Base-by-base conservation (phyloP, 2,888 invertebrate genomes). In the Clusia tigrina region DNA sequence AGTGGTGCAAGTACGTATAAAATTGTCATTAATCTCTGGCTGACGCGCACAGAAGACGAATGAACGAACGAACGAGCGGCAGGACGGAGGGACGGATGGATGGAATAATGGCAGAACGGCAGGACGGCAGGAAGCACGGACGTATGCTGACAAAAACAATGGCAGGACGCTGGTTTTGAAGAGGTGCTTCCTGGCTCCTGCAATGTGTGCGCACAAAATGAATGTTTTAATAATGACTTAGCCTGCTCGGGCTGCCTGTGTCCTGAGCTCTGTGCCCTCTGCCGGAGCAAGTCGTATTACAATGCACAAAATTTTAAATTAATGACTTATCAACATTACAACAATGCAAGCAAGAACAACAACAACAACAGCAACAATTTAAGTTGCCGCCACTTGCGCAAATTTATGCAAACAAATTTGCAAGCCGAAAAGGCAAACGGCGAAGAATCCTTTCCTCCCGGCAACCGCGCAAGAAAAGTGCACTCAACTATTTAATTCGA, bases 21-120 rank as follows among this genome's bases (percentile, higher is more conserved):
- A 42, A 42, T 15, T 42, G n/a, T 42, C 42, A 42, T 42, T 42
- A 42, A 42, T 42, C 42, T 42, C 42, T 15, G n/a, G n/a, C n/a
- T n/a, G n/a, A n/a, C n/a, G n/a, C n/a, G n/a, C n/a, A n/a, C n/a
- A n/a, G n/a, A n/a, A n/a, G n/a, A n/a, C n/a, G n/a, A n/a, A n/a
- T n/a, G n/a, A n/a, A n/a, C n/a, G n/a, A n/a, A n/a, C n/a, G n/a
- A n/a, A n/a, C n/a, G n/a, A n/a, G n/a, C n/a, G n/a, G n/a, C n/a
- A n/a, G n/a, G n/a, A n/a, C n/a, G n/a, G n/a, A n/a, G n/a, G n/a
- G n/a, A n/a, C n/a, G n/a, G n/a, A n/a, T n/a, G n/a, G n/a, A n/a
- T n/a, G n/a, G n/a, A n/a, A n/a, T n/a, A n/a, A n/a, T n/a, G n/a
- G n/a, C n/a, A 42, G 42, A 12, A 17, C n/a, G n/a, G 12, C 10